Percentiles rank a stretch among this genome's conserved stretches.
These are phyloP conservation scores for Trachelus troglodyta DNA, from an alignment of 2,888 invertebrate species.

Conservation along the genomic window DNA sequence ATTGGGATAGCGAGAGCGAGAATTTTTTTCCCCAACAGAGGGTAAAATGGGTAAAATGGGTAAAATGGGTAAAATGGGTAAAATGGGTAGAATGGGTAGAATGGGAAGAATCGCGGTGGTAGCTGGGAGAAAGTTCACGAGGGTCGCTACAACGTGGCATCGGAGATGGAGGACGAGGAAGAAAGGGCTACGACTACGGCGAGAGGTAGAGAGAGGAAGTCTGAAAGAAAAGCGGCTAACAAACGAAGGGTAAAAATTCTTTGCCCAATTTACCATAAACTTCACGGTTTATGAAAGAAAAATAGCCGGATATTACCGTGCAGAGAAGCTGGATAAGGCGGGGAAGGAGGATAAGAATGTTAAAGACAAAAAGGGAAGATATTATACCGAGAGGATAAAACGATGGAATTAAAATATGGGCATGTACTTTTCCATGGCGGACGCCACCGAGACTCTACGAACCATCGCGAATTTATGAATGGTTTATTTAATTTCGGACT, in stretches of 20 bases:
- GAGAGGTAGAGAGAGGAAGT: neutral
- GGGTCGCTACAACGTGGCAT: no score
- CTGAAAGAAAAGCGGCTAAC: conserved; percentile 20
- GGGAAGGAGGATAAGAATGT: neutral
- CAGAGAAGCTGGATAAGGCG: neutral
- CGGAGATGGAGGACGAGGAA: neutral
- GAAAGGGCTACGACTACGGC: neutral
- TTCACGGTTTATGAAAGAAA: conserved; percentile 43
- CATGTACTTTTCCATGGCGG: conserved; percentile 6
- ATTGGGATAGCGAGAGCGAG: no score
- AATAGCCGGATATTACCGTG: conserved; percentile 44
- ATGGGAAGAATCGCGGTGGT: no score
- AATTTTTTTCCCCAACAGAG: no score
- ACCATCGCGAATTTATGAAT: conserved; percentile 45
- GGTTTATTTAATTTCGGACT: conserved; percentile 51
- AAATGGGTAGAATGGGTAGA: no score
- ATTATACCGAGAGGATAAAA: neutral
- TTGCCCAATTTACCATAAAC: conserved; percentile 53
- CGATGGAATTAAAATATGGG: conserved; percentile 16
- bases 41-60: no score
- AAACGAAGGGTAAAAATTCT: conserved; percentile 33
- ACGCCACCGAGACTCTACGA: neutral
- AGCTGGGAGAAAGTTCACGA: no score
- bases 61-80: no score
- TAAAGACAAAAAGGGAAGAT: neutral